Conservation (phyloP, 2,797 vertebrate genomes). For the Acestrorhynchus altus region DNA sequence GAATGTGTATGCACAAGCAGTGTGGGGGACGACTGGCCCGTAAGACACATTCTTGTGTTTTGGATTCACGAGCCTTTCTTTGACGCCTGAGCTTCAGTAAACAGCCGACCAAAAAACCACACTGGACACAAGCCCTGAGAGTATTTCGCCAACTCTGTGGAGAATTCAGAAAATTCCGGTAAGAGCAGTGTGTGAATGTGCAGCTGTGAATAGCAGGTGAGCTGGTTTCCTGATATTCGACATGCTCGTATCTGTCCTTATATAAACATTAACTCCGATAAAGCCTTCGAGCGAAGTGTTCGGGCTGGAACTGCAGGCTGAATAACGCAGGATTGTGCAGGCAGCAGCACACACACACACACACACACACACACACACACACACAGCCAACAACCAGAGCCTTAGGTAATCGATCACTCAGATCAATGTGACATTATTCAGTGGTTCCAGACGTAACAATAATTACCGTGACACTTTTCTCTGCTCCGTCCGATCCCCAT, state of each 20-base stretch:
- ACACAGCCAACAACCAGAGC: slow-evolving; percentile 23
- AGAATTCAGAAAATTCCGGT: too few species aligned
- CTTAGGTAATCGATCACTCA: slow-evolving; percentile 26
- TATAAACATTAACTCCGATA: slow-evolving; percentile 43
- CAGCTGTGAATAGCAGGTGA: neutral
- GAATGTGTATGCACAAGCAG: slow-evolving; percentile 25
- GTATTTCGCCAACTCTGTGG: neutral
- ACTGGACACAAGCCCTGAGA: neutral
- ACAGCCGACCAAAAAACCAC: neutral
- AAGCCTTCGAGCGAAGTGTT: neutral
- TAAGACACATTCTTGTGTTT: slow-evolving; percentile 6
- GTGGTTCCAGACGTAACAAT: slow-evolving; percentile 31
- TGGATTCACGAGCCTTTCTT: slow-evolving; percentile 12
- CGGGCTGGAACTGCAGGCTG: neutral
- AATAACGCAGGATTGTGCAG: neutral
- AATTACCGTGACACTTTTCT: slow-evolving; percentile 32
- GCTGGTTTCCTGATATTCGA: slow-evolving; percentile 6
- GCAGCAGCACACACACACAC: neutral
- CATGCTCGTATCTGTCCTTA: slow-evolving; percentile 1
- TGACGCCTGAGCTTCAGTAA: neutral
- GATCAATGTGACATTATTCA: slow-evolving; percentile 43
- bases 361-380: slow-evolving; percentile 15
- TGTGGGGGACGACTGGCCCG: neutral
- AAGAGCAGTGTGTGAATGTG: too few species aligned
- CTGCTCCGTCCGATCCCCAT: neutral